Conservation (phyloP, 2,888 invertebrate genomes). For the Hartigia nigra region DNA sequence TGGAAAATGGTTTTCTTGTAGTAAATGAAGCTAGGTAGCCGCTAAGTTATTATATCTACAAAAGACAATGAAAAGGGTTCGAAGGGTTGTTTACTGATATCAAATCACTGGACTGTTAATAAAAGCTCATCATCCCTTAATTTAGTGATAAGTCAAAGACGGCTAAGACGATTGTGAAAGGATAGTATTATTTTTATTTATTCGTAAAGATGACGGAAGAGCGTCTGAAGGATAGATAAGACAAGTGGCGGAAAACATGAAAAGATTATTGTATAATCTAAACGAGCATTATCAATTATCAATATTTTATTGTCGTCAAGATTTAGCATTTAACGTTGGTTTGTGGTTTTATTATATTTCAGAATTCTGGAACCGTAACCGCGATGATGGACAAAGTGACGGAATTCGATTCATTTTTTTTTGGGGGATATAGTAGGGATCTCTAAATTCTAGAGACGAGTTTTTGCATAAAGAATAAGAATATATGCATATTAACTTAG, state of each 20-base stretch:
- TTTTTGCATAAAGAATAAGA: not conserved
- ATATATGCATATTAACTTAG: not conserved
- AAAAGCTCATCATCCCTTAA: not conserved
- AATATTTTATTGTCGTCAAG: not conserved
- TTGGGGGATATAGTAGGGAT: no score
- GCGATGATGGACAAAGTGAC: no score
- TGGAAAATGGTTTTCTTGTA: no score
- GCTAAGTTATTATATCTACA: no score
- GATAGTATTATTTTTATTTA: not conserved
- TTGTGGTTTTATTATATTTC: no score
- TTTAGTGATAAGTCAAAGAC: not conserved
- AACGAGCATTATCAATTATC: not conserved
- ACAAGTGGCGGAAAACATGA: not conserved
- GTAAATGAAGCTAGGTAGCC: no score
- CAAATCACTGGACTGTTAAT: no score
- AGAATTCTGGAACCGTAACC: no score
- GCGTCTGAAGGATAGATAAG: not conserved
- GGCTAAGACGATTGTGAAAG: not conserved
- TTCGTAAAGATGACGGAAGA: not conserved
- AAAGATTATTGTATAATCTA: not conserved
- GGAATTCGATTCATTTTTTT: no score
- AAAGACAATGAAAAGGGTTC: no score
- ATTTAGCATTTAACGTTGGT: not conserved
- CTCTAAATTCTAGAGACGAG: not conserved
- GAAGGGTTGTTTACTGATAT: no score